phyloP scores from a whole-genome alignment of 2,113 vertebrate species.

The Archilochus colubris region DNA sequence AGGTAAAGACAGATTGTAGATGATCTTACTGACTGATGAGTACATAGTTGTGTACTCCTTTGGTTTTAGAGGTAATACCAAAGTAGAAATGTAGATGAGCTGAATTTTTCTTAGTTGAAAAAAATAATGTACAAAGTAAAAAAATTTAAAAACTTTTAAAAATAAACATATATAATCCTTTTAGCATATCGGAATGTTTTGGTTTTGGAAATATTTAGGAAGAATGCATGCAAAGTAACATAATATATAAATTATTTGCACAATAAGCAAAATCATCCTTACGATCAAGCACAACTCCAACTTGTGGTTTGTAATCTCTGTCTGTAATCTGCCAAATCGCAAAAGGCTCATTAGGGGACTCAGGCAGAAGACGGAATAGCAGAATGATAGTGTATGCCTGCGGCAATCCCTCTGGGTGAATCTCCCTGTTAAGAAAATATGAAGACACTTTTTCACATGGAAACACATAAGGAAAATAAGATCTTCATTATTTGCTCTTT shows the following conservation, averaged over 20 bases:
- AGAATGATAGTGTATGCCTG: constrained; percentile 91
- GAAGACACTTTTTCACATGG: neutral
- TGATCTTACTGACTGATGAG: neutral
- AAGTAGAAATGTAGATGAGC: neutral
- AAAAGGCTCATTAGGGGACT: constrained; percentile 88
- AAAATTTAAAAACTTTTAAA: neutral
- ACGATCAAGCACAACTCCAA: constrained; percentile 92
- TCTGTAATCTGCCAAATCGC: constrained; percentile 96
- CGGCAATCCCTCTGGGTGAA: constrained; percentile 93
- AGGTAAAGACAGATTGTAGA: neutral
- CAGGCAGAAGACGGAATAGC: constrained; percentile 91
- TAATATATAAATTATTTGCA: neutral
- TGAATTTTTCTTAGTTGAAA: neutral
- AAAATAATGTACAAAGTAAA: neutral
- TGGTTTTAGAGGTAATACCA: neutral
- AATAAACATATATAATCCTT: neutral
- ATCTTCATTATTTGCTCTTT: neutral
- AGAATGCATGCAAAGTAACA: neutral
- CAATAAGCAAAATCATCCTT: constrained; percentile 68
- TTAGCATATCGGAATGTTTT: neutral
- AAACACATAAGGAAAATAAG: neutral
- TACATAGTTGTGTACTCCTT: neutral
- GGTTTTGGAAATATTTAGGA: neutral
- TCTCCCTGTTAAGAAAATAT: constrained; percentile 80
- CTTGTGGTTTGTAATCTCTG: constrained; percentile 90